Evolutionary conservation across 2,888 invertebrate species (phyloP).

Genomic region (Drosophila setosimentum): DNA sequence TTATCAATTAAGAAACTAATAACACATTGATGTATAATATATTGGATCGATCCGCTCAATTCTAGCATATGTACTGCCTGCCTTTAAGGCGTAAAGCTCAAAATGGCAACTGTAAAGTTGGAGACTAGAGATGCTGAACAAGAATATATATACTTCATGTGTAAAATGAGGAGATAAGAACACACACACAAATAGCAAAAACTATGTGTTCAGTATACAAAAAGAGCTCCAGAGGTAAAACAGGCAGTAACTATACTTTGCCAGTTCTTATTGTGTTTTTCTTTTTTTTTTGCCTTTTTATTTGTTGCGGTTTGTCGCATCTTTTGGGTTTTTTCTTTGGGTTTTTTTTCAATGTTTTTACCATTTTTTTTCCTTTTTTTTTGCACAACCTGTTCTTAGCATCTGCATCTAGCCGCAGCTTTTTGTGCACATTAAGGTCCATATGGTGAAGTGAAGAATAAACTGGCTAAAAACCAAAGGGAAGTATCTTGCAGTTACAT

Average conservation of each 20-base stretch:
- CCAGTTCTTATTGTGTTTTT: conserved; percentile 33
- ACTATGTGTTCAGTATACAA: conserved; percentile 10
- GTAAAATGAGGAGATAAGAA: not conserved
- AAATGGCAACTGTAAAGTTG: not conserved
- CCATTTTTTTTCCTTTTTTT: conserved; percentile 13
- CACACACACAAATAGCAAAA: conserved; percentile 13
- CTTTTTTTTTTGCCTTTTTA: conserved; percentile 26
- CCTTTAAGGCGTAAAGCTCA: not conserved
- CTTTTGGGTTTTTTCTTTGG: conserved; percentile 40
- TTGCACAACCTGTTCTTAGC: conserved; percentile 24
- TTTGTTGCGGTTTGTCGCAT: conserved; percentile 28
- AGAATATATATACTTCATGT: not conserved
- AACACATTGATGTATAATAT: not conserved
- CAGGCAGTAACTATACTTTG: conserved; percentile 39
- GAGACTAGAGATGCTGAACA: not conserved
- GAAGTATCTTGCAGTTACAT: not conserved
- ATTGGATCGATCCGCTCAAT: not conserved
- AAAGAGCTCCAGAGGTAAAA: conserved; percentile 10
- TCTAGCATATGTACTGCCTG: not conserved
- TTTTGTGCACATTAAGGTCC: conserved; percentile 7
- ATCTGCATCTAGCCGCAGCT: conserved; percentile 6
- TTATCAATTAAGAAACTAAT: not conserved
- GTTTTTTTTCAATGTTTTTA: conserved; percentile 33
- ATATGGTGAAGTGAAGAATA: not conserved
- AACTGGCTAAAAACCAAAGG: not conserved